Percentiles rank a stretch among this genome's conserved stretches.
phyloP scores from a whole-genome alignment of 2,113 vertebrate species.

The Vimba vimba region DNA sequence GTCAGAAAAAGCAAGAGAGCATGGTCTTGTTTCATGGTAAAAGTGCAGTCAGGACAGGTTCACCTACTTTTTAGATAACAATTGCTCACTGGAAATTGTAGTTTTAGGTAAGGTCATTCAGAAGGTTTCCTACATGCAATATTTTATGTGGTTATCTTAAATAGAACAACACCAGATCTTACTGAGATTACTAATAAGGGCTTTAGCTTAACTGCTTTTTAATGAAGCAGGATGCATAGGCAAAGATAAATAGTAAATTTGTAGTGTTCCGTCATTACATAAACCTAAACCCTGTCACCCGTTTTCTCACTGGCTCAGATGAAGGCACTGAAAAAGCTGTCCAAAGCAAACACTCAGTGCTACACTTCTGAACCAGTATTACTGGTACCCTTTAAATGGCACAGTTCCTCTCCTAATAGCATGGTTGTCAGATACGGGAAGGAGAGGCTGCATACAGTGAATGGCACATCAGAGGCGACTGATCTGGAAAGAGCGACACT shows the following conservation, averaged over 20 bases:
- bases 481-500: background rate
- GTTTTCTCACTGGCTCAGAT: conserved; percentile 15
- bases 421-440: conserved; percentile 32
- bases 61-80: conserved; percentile 42
- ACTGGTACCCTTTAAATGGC: conserved; percentile 47
- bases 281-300: conserved; percentile 51
- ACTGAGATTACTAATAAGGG: conserved; percentile 1
- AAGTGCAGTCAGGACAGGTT: conserved; percentile 52
- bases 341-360: conserved; percentile 40
- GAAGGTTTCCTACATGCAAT: conserved; percentile 12
- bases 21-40: conserved; percentile 15
- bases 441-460: conserved; percentile 13
- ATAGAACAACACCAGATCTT: background rate
- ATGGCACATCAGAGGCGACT: background rate
- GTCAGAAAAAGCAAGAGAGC: conserved; percentile 13
- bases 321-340: conserved; percentile 21
- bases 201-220: conserved; percentile 57
- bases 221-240: conserved; percentile 68
- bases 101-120: background rate
- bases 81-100: conserved; percentile 1
- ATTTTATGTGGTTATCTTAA: background rate
- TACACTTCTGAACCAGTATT: conserved; percentile 59
- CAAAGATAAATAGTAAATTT: conserved; percentile 65
- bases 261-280: conserved; percentile 54
- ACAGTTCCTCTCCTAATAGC: conserved; percentile 41